phyloP scores from a whole-genome alignment of 2,888 invertebrate genomes.

The Zhengitettix transpicula region DNA sequence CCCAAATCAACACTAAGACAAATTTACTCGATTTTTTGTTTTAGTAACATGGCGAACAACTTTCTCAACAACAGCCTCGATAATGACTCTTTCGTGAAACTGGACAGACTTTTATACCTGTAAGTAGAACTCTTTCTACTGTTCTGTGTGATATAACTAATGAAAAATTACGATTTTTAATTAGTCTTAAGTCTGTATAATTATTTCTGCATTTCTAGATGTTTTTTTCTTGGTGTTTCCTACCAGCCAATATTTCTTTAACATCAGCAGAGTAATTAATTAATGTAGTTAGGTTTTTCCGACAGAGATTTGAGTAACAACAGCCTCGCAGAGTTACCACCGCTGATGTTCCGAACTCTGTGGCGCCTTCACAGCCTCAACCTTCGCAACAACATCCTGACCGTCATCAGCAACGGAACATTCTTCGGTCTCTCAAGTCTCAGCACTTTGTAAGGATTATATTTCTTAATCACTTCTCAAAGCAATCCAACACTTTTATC shows the following conservation, averaged over 20 bases:
- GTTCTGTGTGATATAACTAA: background rate
- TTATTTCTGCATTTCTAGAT: too few relatives aligned
- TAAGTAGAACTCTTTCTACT: conserved; percentile 12
- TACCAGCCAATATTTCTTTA: too few relatives aligned
- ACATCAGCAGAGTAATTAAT: background rate
- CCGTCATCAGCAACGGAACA: conserved; percentile 16
- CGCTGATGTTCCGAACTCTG: conserved; percentile 21
- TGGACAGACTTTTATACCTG: conserved; percentile 18
- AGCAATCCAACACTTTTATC: background rate
- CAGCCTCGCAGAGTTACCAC: conserved; percentile 20
- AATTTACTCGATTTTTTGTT: conserved; percentile 2
- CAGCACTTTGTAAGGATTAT: conserved; percentile 23
- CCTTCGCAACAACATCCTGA: conserved; percentile 22
- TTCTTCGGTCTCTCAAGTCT: conserved; percentile 20
- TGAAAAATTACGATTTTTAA: background rate
- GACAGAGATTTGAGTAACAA: conserved; percentile 26
- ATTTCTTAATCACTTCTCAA: background rate
- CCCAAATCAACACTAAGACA: too few relatives aligned
- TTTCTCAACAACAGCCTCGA: conserved; percentile 13
- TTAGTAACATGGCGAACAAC: conserved; percentile 19
- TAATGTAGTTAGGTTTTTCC: conserved; percentile 4
- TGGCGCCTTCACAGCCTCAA: conserved; percentile 21
- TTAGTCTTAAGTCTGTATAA: too few relatives aligned
- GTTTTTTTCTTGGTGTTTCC: too few relatives aligned
- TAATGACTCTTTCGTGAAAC: conserved; percentile 12